Base-by-base conservation (phyloP, 1,140 invertebrate genomes). In the Drosophila kepulauana region DNA sequence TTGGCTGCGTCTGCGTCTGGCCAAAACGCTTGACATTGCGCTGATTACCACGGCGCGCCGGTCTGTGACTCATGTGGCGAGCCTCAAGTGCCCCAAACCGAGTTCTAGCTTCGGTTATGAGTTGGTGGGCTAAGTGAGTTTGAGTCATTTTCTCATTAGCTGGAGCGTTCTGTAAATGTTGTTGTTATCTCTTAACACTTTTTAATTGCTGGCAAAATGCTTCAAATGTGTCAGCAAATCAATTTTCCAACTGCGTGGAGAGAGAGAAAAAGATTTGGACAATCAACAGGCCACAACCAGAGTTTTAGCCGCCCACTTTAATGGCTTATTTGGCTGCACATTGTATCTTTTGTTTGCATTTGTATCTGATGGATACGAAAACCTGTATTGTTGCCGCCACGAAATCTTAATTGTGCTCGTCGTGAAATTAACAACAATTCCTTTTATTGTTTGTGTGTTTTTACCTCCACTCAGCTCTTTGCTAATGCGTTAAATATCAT, bases 101-200 rank as follows among this genome's bases (percentile, higher is more conserved):
- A 45, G 43, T 45, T 45, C 16, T 8, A 48, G 46, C 35, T 16
- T 46, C 15, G 13, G 11, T 3, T 35, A 13, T 48, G 57, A 41
- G 57, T 38, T 66, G 20, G 20, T 20, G 20, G 3, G 20, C 20
- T 25, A 4, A 25, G 20, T 48, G 57, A 41, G 66, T 51, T 71
- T 82, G 82, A 88, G 66, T 88, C 84, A 88, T 75, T 25, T 25
- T 87, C 77, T 88, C 84, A 88, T 87, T 88, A 88, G 73, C 69
- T 25, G 66, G 35, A 77, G 73, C 45, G 73, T 49, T 43, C 43
- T 56, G 52, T 56, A 20, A 56, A 56, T 56, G 33, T 16, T n/a
- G 20, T 74, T 75, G 66, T 79, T 79, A 80, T 80, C 81, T 56
- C 52, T 75, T 69, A 78, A 82, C 82, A 77, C 80, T 72, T 84